A percentile compares a stretch with the other conserved stretches of the same genome.
Conservation (phyloP, 2,888 invertebrate genomes). For the Belgica antarctica region DNA sequence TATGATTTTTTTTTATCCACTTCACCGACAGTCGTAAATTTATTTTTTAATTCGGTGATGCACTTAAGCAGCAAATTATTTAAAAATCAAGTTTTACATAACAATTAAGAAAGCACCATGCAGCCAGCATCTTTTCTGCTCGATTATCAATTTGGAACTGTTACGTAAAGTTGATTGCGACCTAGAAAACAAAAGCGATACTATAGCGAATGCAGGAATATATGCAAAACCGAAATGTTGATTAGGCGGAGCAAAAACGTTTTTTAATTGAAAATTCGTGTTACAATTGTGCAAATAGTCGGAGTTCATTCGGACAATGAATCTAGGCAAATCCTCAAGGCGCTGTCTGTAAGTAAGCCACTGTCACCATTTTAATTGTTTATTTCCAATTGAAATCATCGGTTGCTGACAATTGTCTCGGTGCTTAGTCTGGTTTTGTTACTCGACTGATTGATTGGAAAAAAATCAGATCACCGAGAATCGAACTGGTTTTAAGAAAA, state of each 20-base stretch:
- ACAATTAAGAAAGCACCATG: neutral
- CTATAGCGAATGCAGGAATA: neutral
- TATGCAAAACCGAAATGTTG: too few species aligned
- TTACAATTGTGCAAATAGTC: too few species aligned
- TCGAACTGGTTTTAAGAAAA: too few species aligned
- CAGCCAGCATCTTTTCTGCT: neutral
- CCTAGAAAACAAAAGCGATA: neutral
- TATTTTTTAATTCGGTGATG: neutral
- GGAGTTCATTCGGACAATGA: too few species aligned
- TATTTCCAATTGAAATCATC: too few species aligned
- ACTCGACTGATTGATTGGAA: too few species aligned
- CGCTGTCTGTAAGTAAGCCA: too few species aligned
- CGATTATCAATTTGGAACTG: neutral
- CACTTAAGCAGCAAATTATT: constrained; percentile 8
- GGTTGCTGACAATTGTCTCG: too few species aligned
- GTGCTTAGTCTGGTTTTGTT: too few species aligned
- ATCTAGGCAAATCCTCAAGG: neutral
- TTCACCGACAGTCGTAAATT: neutral
- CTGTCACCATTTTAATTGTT: too few species aligned
- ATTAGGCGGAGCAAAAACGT: too few species aligned
- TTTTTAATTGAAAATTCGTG: neutral
- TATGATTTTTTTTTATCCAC: neutral
- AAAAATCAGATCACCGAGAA: too few species aligned
- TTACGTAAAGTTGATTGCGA: constrained; percentile 5
- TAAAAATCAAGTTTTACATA: constrained; percentile 24